Base-by-base conservation (phyloP, 1,140 invertebrate species). In the Caenorhabditis remanei region DNA sequence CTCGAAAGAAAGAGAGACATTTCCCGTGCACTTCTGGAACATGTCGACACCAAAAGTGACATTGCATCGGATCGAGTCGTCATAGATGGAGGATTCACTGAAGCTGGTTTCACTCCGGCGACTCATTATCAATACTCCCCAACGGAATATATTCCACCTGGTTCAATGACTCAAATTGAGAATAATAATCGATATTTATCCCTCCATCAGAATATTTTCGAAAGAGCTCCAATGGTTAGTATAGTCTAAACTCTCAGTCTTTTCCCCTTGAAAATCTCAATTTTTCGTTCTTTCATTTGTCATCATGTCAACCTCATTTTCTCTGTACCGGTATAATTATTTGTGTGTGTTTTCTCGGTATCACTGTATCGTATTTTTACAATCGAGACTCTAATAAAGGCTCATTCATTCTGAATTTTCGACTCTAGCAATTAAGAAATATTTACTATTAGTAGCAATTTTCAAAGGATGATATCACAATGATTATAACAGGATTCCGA, bases 181-280 rank as follows among this genome's bases (percentile, higher is more conserved):
- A 65, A 50, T 48, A 61, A 61, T 19, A 85, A 61, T 50, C 21
- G 48, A 24, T 88, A 87, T 43, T 46, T 85, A 21, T 13, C 63
- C 3, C 32, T 85, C 4, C 83, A 58, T 61, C 83, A 84, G 48
- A 88, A 79, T 58, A 85, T 88, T n/a, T 88, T 79, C 24, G 87
- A 88, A 43, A 63, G 87, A 21, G 83, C 87, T 48, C 87, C 87
- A 3, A 88, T 88, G 87, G 87, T 88, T n/a, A 88, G 87, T 55
- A 88, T 88, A 24, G 87, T 88, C 3, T 88, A 46, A 88, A 9
- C 21, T 8, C 7, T 63, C 4, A 32, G 9, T 63, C n/a, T 21
- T 21, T 58, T 58, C 56, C 16, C 8, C 14, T 63, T 14, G 21
- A 63, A 58, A 58, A 32, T 63, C 61, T 63, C 61, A 63, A 32